phyloP scores from a whole-genome alignment of 1,140 invertebrate genomes.

The Solen grandis region DNA sequence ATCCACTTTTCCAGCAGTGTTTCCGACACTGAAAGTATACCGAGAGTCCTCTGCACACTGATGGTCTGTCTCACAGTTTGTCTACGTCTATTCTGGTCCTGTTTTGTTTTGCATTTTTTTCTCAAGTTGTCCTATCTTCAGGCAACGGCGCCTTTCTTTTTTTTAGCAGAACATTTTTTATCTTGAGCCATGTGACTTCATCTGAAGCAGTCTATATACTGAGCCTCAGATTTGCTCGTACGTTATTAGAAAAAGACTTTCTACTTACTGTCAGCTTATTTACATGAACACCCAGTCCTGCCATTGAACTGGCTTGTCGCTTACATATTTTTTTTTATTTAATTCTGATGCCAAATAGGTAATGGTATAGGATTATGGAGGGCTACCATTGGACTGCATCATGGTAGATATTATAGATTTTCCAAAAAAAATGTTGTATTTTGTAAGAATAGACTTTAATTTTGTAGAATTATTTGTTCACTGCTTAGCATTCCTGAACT shows the following conservation, averaged over 20 bases:
- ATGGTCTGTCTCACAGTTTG: too few species aligned
- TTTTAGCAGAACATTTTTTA: background rate
- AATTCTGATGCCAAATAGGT: too few species aligned
- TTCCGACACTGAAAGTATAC: background rate
- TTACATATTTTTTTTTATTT: slow-evolving; percentile 6
- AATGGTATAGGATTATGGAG: too few species aligned
- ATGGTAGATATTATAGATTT: too few species aligned
- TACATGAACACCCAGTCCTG: too few species aligned
- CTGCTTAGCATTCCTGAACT: too few species aligned
- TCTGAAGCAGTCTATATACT: background rate
- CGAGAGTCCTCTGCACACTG: background rate
- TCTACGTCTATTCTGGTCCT: too few species aligned
- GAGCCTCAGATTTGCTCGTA: background rate
- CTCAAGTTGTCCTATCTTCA: background rate
- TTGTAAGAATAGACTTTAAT: too few species aligned
- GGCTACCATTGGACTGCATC: too few species aligned
- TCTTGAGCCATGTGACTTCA: slow-evolving; percentile 3
- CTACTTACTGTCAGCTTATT: background rate
- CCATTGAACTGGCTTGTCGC: background rate
- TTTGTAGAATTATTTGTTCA: too few species aligned
- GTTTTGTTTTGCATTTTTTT: background rate
- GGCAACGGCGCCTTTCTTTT: background rate
- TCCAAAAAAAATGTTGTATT: too few species aligned
- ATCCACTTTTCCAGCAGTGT: background rate
- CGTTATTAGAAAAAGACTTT: background rate